Evolutionary conservation across 2,113 vertebrate genomes (phyloP).

Genomic region (Anarrhichthys ocellatus): DNA sequence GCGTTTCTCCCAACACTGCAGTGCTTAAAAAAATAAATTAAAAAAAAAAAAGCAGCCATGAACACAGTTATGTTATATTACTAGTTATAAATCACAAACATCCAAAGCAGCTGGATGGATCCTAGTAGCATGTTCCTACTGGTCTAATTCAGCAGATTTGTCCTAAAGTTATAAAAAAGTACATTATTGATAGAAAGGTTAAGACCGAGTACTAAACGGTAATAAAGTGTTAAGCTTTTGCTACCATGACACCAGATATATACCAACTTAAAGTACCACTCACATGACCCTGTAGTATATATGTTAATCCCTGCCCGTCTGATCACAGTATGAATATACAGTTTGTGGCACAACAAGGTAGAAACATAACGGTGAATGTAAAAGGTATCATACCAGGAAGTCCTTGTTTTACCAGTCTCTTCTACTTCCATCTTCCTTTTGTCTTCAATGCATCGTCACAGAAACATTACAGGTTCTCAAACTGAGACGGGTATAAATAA

Average conservation of each 20-base stretch:
- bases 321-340: not conserved
- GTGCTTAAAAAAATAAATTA: not conserved
- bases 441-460: slow-evolving; percentile 71
- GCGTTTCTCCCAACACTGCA: slow-evolving; percentile 52
- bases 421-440: slow-evolving; percentile 78
- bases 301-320: no score
- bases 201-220: no score
- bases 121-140: not conserved
- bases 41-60: slow-evolving; percentile 18
- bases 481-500: slow-evolving; percentile 1
- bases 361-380: not conserved
- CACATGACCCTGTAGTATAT: not conserved
- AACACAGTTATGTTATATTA: not conserved
- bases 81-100: not conserved
- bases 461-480: slow-evolving; percentile 8
- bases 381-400: slow-evolving; percentile 78
- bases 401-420: slow-evolving; percentile 64
- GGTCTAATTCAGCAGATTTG: not conserved
- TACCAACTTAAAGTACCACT: not conserved
- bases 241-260: not conserved
- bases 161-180: not conserved
- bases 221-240: not conserved
- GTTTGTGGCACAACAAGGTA: not conserved
- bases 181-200: not conserved
- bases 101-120: not conserved